Conservation (phyloP, 2,113 vertebrate genomes). For the Tenebrosternarchus preto region DNA sequence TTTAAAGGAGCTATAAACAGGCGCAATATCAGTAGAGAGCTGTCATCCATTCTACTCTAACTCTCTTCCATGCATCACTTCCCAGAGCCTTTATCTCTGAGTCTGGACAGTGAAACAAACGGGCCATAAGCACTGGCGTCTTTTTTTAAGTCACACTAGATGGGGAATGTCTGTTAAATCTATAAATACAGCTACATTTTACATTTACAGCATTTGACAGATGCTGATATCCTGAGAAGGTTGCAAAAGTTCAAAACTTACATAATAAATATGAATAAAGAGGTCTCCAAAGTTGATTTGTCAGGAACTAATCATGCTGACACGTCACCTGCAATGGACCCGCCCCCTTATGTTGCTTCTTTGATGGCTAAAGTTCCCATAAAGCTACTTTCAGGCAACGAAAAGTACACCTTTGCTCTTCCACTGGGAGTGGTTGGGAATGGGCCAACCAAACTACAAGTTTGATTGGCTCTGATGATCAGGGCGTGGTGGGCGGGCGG, state of each 20-base stretch:
- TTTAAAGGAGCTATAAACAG: conserved; percentile 24
- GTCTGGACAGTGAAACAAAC: not conserved
- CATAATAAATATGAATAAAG: no score
- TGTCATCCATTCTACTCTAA: not conserved
- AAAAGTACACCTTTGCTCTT: not conserved
- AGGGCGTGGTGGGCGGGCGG: conserved; percentile 32
- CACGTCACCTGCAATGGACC: no score
- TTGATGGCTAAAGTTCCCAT: no score
- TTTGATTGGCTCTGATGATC: conserved; percentile 23
- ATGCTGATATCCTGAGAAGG: no score
- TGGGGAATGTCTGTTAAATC: not conserved
- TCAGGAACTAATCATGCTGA: no score
- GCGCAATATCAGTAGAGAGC: not conserved
- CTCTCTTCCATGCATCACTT: not conserved
- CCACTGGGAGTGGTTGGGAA: not conserved
- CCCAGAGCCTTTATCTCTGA: not conserved
- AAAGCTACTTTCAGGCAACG: not conserved
- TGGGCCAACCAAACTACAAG: not conserved
- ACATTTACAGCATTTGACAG: no score
- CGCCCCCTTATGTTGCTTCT: no score
- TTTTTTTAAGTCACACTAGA: not conserved
- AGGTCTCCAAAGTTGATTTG: no score
- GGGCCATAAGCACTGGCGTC: not conserved
- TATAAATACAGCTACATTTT: not conserved
- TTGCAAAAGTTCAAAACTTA: no score